A percentile compares a stretch with the other conserved stretches of the same genome.
Evolutionary conservation across 2,888 invertebrate genomes (phyloP).

Genomic region (Acleris laterana): DNA sequence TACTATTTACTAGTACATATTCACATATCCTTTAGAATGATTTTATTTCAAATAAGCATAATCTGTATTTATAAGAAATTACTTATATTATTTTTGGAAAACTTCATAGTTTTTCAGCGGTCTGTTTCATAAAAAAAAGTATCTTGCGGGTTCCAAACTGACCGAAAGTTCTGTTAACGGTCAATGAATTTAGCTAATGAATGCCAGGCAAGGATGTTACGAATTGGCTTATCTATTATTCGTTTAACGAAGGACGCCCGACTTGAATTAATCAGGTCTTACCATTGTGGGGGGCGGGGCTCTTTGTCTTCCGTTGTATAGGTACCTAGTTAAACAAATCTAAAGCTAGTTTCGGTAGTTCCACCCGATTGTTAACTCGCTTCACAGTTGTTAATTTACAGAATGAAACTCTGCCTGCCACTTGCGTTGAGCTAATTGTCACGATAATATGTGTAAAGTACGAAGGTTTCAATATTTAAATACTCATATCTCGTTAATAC

Average conservation of each 20-base stretch:
- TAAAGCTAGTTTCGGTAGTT: conserved; percentile 52
- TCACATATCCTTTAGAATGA: too few relatives aligned
- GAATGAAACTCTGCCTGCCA: conserved; percentile 24
- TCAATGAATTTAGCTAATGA: conserved; percentile 43
- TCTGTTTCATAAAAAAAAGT: not conserved
- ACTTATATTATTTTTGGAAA: too few relatives aligned
- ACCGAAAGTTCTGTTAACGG: conserved; percentile 1
- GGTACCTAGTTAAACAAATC: conserved; percentile 53
- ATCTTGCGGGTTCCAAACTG: not conserved
- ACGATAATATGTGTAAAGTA: not conserved
- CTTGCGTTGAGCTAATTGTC: conserved; percentile 5
- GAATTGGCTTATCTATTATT: conserved; percentile 62
- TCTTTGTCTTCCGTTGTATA: conserved; percentile 46
- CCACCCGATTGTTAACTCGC: conserved; percentile 46
- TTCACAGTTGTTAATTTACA: conserved; percentile 46
- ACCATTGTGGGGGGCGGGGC: conserved; percentile 45
- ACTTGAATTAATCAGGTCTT: conserved; percentile 56
- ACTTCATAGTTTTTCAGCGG: too few relatives aligned
- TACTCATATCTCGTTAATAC: too few relatives aligned
- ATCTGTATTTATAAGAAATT: too few relatives aligned
- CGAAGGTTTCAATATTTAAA: too few relatives aligned
- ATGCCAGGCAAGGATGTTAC: conserved; percentile 53
- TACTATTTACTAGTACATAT: too few relatives aligned
- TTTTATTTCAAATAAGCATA: too few relatives aligned
- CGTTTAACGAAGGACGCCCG: conserved; percentile 53